These are phyloP conservation scores for Brenthis ino DNA, from an alignment of 2,888 invertebrate genomes.

Conservation along the genomic window DNA sequence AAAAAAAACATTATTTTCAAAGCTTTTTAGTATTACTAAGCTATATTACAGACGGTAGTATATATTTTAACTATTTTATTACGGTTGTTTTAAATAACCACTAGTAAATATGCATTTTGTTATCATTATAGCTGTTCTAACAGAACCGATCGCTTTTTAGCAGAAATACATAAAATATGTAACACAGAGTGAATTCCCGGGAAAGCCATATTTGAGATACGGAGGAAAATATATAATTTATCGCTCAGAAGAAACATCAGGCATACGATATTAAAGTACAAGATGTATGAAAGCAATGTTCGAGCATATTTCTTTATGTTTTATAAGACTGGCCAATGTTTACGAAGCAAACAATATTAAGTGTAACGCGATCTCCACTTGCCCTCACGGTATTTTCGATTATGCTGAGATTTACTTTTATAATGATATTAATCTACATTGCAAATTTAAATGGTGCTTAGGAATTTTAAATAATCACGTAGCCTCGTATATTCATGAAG, in stretches of 20 bases:
- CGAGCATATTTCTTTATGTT: constrained; percentile 19
- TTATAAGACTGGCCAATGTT: constrained; percentile 16
- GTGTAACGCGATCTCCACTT: constrained; percentile 15
- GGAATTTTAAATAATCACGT: not conserved
- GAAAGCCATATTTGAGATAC: constrained; percentile 30
- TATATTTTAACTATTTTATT: too few relatives aligned
- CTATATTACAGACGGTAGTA: too few relatives aligned
- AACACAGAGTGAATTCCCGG: constrained; percentile 7
- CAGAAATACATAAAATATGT: not conserved
- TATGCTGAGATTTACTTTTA: constrained; percentile 17
- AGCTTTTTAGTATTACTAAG: not conserved
- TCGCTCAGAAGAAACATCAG: constrained; percentile 26
- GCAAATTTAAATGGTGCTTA: constrained; percentile 2
- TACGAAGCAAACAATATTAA: constrained; percentile 31
- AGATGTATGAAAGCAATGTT: constrained; percentile 21
- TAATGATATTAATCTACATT: constrained; percentile 15
- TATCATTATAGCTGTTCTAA: not conserved
- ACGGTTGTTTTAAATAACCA: not conserved
- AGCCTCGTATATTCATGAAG: not conserved
- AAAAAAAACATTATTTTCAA: not conserved
- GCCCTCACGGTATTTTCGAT: constrained; percentile 13
- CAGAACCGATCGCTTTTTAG: not conserved
- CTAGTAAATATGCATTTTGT: not conserved
- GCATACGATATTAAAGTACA: constrained; percentile 27
- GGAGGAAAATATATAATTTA: constrained; percentile 28